These are phyloP conservation scores for Prenolepis imparis DNA, from an alignment of 2,888 invertebrate genomes.

Conservation along the genomic window DNA sequence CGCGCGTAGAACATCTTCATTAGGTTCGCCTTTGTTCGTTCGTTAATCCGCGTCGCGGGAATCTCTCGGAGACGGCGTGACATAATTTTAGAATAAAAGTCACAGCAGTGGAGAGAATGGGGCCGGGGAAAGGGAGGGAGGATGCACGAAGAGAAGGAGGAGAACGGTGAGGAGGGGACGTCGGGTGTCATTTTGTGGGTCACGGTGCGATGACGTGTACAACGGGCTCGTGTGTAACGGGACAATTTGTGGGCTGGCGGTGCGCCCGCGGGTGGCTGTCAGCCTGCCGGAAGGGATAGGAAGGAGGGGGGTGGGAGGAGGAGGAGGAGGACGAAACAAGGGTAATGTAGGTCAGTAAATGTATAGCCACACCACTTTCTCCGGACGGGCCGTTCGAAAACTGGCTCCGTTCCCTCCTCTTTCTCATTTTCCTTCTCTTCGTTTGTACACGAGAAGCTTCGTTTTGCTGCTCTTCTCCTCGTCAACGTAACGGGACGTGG, in stretches of 20 bases:
- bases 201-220: conserved; percentile 77
- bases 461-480: conserved; percentile 28
- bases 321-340: conserved; percentile 67
- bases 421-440: conserved; percentile 29
- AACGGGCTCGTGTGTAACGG: conserved; percentile 75
- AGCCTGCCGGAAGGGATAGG: conserved; percentile 23
- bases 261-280: conserved; percentile 71
- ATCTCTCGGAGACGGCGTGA: conserved; percentile 57
- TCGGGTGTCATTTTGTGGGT: conserved; percentile 76
- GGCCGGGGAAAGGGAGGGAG: conserved; percentile 2
- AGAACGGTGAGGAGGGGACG: conserved; percentile 32
- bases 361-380: conserved; percentile 84
- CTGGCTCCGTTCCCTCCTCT: conserved; percentile 76
- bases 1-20: conserved; percentile 33
- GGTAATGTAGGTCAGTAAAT: conserved; percentile 86
- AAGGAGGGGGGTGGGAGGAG: conserved; percentile 51
- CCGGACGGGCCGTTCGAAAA: conserved; percentile 85
- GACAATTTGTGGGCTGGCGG: conserved; percentile 77
- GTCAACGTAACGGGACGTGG: conserved; percentile 80
- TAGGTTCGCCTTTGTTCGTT: conserved; percentile 40
- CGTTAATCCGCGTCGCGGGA: conserved; percentile 37
- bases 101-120: background rate
- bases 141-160: conserved; percentile 36
- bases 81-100: conserved; percentile 71
- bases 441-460: conserved; percentile 44